phyloP scores from a whole-genome alignment of 2,797 vertebrate genomes.

The Spinibarbus caldwelli region DNA sequence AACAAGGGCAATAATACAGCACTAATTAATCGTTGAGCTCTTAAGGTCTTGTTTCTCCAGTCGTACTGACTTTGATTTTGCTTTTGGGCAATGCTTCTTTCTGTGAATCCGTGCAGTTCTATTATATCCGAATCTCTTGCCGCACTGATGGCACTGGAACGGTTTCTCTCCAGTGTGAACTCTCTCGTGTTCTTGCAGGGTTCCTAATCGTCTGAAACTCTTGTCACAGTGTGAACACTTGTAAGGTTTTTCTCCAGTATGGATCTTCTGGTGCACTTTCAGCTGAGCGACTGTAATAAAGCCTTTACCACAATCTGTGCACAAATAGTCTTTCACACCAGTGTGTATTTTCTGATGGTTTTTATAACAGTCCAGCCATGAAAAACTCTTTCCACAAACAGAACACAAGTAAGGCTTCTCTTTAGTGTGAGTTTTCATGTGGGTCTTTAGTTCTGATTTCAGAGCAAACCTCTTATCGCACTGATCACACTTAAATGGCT shows the following conservation, averaged over 20 bases:
- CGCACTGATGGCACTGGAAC: not conserved
- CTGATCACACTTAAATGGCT: no score
- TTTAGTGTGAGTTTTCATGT: no score
- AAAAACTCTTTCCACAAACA: no score
- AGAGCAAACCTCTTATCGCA: no score
- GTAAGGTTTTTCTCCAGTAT: not conserved
- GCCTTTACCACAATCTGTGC: not conserved
- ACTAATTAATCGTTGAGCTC: not conserved
- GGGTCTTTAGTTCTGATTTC: no score
- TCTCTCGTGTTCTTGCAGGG: not conserved
- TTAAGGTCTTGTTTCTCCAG: not conserved
- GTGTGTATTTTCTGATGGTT: not conserved
- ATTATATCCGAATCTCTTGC: not conserved
- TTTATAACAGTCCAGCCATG: not conserved
- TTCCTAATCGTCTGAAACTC: not conserved
- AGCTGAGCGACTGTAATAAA: not conserved
- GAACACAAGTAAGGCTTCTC: no score
- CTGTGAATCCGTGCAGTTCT: not conserved
- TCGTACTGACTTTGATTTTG: not conserved
- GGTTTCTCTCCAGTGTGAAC: constrained; percentile 9
- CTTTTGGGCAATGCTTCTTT: not conserved
- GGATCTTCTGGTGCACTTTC: not conserved
- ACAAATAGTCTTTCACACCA: not conserved
- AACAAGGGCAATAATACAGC: not conserved
- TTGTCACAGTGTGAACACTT: not conserved